A percentile compares a stretch with the other conserved stretches of the same genome.
phyloP scores from a whole-genome alignment of 2,888 invertebrate species.

The Dioctria rufipes region DNA sequence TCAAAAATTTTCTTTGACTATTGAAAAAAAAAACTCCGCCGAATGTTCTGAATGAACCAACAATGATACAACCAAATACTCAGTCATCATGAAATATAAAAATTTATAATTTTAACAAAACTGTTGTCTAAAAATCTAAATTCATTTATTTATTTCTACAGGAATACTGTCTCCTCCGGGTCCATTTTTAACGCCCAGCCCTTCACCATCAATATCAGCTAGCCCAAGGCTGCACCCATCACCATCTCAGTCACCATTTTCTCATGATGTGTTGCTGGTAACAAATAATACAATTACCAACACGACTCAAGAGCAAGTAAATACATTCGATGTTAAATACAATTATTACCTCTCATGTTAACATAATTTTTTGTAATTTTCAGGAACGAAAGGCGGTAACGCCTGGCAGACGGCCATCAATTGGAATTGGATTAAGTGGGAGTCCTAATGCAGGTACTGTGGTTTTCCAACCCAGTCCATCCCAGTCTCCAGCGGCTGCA shows the following conservation, averaged over 20 bases:
- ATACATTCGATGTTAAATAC: constrained; percentile 41
- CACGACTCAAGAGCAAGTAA: constrained; percentile 71
- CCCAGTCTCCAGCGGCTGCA: constrained; percentile 70
- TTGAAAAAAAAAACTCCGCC: too few relatives aligned
- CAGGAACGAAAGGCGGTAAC: constrained; percentile 72
- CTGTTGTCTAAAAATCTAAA: background rate
- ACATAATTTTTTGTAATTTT: constrained; percentile 23
- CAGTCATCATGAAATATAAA: background rate
- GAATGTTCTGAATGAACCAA: too few relatives aligned
- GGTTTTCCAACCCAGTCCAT: constrained; percentile 71
- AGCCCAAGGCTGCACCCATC: constrained; percentile 72
- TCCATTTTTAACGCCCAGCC: constrained; percentile 73
- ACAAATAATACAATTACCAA: constrained; percentile 71
- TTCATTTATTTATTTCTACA: constrained; percentile 62
- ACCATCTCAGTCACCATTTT: constrained; percentile 71
- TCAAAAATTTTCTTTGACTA: too few relatives aligned
- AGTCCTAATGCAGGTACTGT: constrained; percentile 72
- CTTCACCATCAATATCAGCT: constrained; percentile 72
- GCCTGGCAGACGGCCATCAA: constrained; percentile 71
- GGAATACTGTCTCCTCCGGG: constrained; percentile 72
- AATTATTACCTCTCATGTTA: background rate
- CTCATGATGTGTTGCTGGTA: constrained; percentile 71
- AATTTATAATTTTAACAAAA: constrained; percentile 2
- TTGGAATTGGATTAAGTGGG: constrained; percentile 70
- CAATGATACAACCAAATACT: background rate